Base-by-base conservation (phyloP, 2,797 vertebrate species). In the Gouania willdenowi region DNA sequence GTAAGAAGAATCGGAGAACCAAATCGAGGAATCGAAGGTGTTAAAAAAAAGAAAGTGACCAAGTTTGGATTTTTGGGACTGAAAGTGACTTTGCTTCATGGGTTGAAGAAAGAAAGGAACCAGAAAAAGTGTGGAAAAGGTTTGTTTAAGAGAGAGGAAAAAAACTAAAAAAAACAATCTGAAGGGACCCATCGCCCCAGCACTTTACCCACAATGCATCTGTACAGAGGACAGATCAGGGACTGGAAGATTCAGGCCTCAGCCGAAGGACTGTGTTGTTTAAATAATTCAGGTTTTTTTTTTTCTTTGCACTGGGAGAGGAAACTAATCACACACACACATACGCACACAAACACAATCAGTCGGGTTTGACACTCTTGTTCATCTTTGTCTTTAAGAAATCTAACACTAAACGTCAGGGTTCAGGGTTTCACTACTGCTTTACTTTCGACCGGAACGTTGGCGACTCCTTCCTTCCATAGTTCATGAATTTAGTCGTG, bases 201-300 rank as follows among this genome's bases (percentile, higher is more conserved):
- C 87, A 88, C 89, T 89, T 89, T 89, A 90, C 75, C 80, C 78
- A 77, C 57, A 71, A 77, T 63, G 27, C 72, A 65, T 72, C 73
- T 58, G 37, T 61, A 24, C 39, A 37, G 58, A 14, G 58, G 57
- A 74, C 59, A 30, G 28, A 71, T 59, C 61, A 54, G 66, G 69
- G 52, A 77, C 50, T 22, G 56, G 42, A 71, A 19, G 51, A 51
- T 53, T 51, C 55, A 26, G 47, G 37, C 53, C 46, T 29, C 47
- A 31, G 63, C 63, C 45, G 64, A 71, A 73, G 56, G 62, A 73
- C 73, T 77, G 65, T 71, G 68, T 70, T 28, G 62, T 29, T 61
- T n/a, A n/a, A n/a, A 49, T 41, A 35, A 49, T 63, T 83, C 74
- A 81, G 72, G 72, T 80, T 79, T 42, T n/a, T n/a, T n/a, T n/a